These are phyloP conservation scores for Sebastes kiyomatsui DNA, from an alignment of 2,797 vertebrate species.

Conservation along the genomic window DNA sequence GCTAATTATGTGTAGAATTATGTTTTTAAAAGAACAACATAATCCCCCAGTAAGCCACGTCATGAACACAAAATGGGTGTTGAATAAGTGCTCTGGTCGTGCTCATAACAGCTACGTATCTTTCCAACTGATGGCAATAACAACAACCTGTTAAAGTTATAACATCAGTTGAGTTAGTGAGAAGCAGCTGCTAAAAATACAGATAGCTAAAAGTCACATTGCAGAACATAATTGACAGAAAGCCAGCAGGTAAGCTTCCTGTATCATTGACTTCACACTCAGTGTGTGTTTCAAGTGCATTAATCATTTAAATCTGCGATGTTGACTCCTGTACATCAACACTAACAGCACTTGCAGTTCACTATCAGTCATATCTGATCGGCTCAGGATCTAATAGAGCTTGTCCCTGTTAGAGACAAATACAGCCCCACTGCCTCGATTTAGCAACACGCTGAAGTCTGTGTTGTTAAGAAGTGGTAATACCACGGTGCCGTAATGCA, in stretches of 20 bases:
- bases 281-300: background rate
- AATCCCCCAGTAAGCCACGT: background rate
- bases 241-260: background rate
- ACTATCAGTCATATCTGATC: background rate
- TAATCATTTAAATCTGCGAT: background rate
- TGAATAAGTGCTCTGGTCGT: background rate
- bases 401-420: constrained; percentile 7
- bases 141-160: background rate
- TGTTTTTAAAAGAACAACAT: background rate
- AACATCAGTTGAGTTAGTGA: background rate
- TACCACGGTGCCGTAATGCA: constrained; percentile 25
- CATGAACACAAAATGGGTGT: background rate
- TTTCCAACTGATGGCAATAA: background rate
- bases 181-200: background rate
- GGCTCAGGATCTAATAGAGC: constrained; percentile 10
- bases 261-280: background rate
- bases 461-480: constrained; percentile 51
- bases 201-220: background rate
- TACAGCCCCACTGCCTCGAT: constrained; percentile 4
- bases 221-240: background rate
- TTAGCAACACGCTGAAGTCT: constrained; percentile 27
- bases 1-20: background rate
- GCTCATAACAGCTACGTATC: background rate
- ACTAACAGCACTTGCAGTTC: background rate
- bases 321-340: background rate